Evolutionary conservation across 2,888 invertebrate genomes (phyloP), one percentile per base, ranked within the genome.

Genomic region (Coleophora flavipennella): DNA sequence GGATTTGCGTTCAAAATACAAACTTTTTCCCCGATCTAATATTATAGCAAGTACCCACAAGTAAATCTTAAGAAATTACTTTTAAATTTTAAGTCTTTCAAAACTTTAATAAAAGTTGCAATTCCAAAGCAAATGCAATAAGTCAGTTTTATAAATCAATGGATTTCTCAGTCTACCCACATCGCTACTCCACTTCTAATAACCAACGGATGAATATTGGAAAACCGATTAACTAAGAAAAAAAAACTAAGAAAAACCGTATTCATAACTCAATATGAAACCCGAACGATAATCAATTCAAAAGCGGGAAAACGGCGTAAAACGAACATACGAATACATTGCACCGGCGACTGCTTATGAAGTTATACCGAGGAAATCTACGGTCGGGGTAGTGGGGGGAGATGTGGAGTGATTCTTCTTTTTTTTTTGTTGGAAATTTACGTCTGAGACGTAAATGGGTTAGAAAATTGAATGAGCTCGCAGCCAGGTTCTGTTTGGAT

Each of bases 371-470:
- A 65, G 69, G 76, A 78, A 79, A 75, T 75, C 73, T 69, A 72
- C 74, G 67, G 69, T 62, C 58, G 51, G 53, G 46, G 52, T 68
- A 65, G 65, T 66, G 58, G 69, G 20, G 31, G 36, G 27, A 26
- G 52, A 69, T 66, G 65, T 66, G 58, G 69, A 27, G 31, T 39
- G 27, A 26, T 39, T 32, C 39, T 38, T 34, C 33, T 29, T 41
- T 47, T 62, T 67, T 66, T 67, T 62, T 59, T 52, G 58, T 57
- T 59, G 61, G 67, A 66, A 66, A 66, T 67, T 67, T 71, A 56
- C 71, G 79, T 79, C 81, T 80, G 79, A 71, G 74, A 70, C 72
- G 79, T 77, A 84, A 84, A 83, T 84, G 83, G 83, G 83, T 84
- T 84, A 83, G 83, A 83, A 84, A 84, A 84, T 83, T 81, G 80